Percentiles rank a stretch among this genome's conserved stretches.
These are phyloP conservation scores for Hylaea fasciaria DNA, from an alignment of 2,888 invertebrate species.

Conservation along the genomic window DNA sequence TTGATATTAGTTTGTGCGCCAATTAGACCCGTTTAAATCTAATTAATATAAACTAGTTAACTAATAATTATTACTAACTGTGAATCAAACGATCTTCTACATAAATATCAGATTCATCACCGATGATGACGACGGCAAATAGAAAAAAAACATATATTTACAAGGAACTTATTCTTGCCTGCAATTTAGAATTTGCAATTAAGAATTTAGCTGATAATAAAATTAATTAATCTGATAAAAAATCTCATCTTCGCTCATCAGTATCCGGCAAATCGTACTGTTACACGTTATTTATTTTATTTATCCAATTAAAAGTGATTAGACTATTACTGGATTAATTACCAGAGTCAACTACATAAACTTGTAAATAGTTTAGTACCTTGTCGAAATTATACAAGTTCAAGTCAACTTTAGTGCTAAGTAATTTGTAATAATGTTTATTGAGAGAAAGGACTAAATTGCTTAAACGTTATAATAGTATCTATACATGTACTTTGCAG, in stretches of 20 bases:
- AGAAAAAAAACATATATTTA: not conserved
- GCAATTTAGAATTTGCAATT: conserved; percentile 30
- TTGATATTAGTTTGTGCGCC: no score
- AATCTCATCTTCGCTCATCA: conserved; percentile 33
- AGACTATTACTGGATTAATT: conserved; percentile 42
- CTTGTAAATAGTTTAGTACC: not conserved
- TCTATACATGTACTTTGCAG: conserved; percentile 5
- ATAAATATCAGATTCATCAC: no score
- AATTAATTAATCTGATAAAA: conserved; percentile 30
- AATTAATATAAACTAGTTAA: no score
- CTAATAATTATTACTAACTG: no score
- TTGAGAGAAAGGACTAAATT: conserved; percentile 15
- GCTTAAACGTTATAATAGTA: conserved; percentile 7
- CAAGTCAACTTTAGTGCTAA: not conserved
- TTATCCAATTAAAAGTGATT: conserved; percentile 44
- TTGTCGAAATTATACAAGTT: conserved; percentile 3
- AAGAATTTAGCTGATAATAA: conserved; percentile 31
- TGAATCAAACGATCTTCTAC: no score
- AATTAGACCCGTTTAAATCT: no score
- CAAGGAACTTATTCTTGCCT: conserved; percentile 9
- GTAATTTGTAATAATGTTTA: not conserved
- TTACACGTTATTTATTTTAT: conserved; percentile 40
- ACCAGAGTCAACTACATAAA: conserved; percentile 24
- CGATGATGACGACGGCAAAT: no score
- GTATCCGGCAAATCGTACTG: conserved; percentile 20